phyloP scores from a whole-genome alignment of 2,888 invertebrate species.

The Acrocera orbiculus region DNA sequence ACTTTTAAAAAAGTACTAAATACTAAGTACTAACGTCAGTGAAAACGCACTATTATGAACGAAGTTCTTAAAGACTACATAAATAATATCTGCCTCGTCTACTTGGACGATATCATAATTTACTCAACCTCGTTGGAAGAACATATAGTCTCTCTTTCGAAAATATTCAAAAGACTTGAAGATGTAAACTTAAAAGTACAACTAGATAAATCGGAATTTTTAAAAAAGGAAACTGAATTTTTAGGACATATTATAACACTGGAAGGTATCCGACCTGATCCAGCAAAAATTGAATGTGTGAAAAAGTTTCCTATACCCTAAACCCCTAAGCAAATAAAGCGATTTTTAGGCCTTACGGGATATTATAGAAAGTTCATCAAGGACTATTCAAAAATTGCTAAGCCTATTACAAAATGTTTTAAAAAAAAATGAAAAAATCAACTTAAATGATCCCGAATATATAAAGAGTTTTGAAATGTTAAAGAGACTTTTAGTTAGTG shows the following conservation, averaged over 20 bases:
- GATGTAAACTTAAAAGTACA: conserved; percentile 9
- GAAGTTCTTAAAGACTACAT: conserved; percentile 6
- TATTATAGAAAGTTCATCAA: conserved; percentile 1
- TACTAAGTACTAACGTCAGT: too few species aligned
- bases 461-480: conserved; percentile 1
- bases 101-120: conserved; percentile 10
- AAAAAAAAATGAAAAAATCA: conserved; percentile 1
- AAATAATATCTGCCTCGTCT: conserved; percentile 9
- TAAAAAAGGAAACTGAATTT: conserved; percentile 8
- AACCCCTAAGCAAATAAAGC: conserved; percentile 2
- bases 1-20: too few species aligned
- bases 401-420: not conserved
- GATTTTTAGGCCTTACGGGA: not conserved
- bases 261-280: conserved; percentile 9
- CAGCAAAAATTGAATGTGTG: conserved; percentile 6
- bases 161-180: conserved; percentile 6
- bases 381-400: not conserved
- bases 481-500: not conserved
- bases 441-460: conserved; percentile 1
- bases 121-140: conserved; percentile 9
- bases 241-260: conserved; percentile 10
- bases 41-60: too few species aligned
- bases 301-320: not conserved
- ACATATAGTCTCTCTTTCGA: conserved; percentile 5
- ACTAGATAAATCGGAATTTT: conserved; percentile 10